A percentile compares a stretch with the other conserved stretches of the same genome.
Evolutionary conservation across 2,888 invertebrate species (phyloP).

Genomic region (Dendrolimus houi): DNA sequence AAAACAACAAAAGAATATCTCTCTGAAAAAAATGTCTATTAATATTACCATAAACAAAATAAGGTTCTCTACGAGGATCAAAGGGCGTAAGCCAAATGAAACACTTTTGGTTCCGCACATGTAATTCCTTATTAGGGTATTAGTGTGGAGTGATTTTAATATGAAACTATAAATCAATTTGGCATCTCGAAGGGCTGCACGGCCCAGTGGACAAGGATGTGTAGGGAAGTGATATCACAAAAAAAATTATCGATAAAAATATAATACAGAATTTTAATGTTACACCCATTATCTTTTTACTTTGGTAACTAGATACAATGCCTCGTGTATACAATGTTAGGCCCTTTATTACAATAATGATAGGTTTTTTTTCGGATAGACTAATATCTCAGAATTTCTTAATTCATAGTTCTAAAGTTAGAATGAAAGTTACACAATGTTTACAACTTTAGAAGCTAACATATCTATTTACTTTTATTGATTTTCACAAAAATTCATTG

Average conservation of each 20-base stretch:
- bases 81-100: slow-evolving; percentile 20
- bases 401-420: too few species aligned
- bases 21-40: slow-evolving; percentile 39
- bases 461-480: too few species aligned
- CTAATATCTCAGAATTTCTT: too few species aligned
- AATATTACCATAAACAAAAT: slow-evolving; percentile 55
- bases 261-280: too few species aligned
- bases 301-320: too few species aligned
- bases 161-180: slow-evolving; percentile 52
- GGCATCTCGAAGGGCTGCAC: slow-evolving; percentile 22
- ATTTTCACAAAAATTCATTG: too few species aligned
- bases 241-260: slow-evolving; percentile 2
- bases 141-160: slow-evolving; percentile 45
- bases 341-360: too few species aligned
- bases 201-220: slow-evolving; percentile 23
- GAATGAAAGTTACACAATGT: too few species aligned
- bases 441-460: too few species aligned
- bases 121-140: slow-evolving; percentile 35
- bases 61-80: slow-evolving; percentile 32
- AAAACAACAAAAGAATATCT: background rate
- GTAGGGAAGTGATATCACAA: slow-evolving; percentile 12
- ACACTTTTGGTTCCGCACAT: slow-evolving; percentile 11
- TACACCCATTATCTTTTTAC: too few species aligned
- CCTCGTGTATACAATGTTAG: too few species aligned
- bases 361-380: too few species aligned